Percentiles rank a stretch among this genome's conserved stretches.
These are phyloP conservation scores for Eumacrocentrus americanus DNA, from an alignment of 2,888 invertebrate genomes.

Conservation along the genomic window DNA sequence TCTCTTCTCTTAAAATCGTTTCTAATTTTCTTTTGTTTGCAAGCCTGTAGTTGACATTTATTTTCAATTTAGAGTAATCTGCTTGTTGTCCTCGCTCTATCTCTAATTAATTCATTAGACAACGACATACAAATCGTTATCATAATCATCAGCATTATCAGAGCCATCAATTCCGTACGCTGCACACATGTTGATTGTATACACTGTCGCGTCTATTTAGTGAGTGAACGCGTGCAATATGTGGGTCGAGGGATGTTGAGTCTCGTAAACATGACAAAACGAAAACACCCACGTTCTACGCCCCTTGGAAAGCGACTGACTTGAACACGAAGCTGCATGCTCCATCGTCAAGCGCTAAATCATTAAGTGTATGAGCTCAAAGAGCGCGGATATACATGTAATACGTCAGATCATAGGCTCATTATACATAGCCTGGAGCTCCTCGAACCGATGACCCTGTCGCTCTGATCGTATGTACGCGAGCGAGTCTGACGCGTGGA, in stretches of 20 bases:
- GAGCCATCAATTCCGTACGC: constrained; percentile 8
- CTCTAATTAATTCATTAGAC: constrained; percentile 16
- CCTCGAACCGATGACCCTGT: constrained; percentile 18
- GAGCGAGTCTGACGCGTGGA: constrained; percentile 12
- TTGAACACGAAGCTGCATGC: background rate
- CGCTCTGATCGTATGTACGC: background rate
- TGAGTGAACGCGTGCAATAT: constrained; percentile 19
- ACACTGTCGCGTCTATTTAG: background rate
- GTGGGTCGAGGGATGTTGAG: constrained; percentile 24
- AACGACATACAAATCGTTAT: constrained; percentile 16
- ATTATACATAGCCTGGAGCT: background rate
- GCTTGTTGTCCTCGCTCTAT: background rate
- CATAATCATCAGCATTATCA: constrained; percentile 16
- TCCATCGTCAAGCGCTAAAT: no score
- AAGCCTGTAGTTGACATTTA: background rate
- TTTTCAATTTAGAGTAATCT: constrained; percentile 2
- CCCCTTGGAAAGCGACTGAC: background rate
- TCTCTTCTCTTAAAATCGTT: background rate
- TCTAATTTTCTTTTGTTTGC: background rate
- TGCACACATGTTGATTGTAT: constrained; percentile 15
- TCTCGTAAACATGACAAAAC: constrained; percentile 11
- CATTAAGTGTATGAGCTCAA: background rate
- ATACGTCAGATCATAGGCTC: background rate
- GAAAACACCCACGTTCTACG: constrained; percentile 5
- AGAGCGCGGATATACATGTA: background rate